Evolutionary conservation across 2,797 vertebrate genomes (phyloP).

Genomic region (Staurois parvus): DNA sequence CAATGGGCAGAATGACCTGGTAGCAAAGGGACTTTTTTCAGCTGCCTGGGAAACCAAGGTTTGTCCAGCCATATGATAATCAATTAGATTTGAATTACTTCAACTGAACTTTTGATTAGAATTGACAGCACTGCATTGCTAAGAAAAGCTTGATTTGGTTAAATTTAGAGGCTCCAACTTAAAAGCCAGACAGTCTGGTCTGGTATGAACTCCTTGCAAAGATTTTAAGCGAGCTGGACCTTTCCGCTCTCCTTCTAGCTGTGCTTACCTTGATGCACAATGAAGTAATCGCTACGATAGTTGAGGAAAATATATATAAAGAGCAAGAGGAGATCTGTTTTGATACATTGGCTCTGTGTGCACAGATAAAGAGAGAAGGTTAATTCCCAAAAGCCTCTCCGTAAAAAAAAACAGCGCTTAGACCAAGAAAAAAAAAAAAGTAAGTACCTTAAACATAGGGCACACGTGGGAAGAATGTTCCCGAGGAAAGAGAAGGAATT

Average conservation of each 20-base stretch:
- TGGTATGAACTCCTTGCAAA: slow-evolving; percentile 4
- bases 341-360: slow-evolving; percentile 13
- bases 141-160: too few species aligned
- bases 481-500: not conserved
- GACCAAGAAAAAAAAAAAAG: not conserved
- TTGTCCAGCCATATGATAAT: too few species aligned
- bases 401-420: slow-evolving; percentile 17
- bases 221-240: slow-evolving; percentile 19
- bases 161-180: too few species aligned
- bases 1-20: too few species aligned
- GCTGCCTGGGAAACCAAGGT: too few species aligned
- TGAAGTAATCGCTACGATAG: slow-evolving; percentile 9
- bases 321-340: slow-evolving; percentile 12
- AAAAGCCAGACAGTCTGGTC: not conserved
- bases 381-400: slow-evolving; percentile 28
- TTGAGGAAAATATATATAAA: slow-evolving; percentile 26
- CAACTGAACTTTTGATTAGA: too few species aligned
- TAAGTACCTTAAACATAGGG: not conserved
- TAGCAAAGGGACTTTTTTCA: too few species aligned
- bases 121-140: too few species aligned
- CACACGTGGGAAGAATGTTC: slow-evolving; percentile 1
- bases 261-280: slow-evolving; percentile 36
- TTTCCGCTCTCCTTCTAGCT: not conserved
- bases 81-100: too few species aligned
- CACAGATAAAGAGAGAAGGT: slow-evolving; percentile 37